Evolutionary conservation across 2,888 invertebrate species (phyloP), one percentile per base, ranked within the genome.

Genomic region (Siphlonurus alternatus): DNA sequence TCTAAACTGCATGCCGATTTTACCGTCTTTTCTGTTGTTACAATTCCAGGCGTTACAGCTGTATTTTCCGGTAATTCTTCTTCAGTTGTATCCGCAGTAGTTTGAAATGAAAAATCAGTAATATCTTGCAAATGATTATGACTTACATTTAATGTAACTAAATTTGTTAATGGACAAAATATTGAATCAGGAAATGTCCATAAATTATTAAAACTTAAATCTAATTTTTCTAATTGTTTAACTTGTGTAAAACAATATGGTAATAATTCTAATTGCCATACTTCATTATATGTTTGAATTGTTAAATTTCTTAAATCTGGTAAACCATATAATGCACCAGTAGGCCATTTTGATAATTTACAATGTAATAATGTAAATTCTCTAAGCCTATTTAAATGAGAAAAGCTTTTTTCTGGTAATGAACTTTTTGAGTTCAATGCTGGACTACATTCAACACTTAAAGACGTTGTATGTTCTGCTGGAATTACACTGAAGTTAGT

Each of bases 401-500:
- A 82, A 71, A 93, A 88, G 72, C 89, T 87, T n/a, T 56, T 22
- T 22, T 56, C 56, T n/a, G 56, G 56, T 22, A 56, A 22, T 22
- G 56, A 20, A 20, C 19, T 20, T 22, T n/a, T 56, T 20, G 22
- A 22, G 7, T 56, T 22, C 20, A 56, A n/a, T 56, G n/a, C 56
- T 7, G 56, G 22, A 73, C 88, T 88, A 78, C 85, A 92, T 76
- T 88, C 83, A 72, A 92, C 86, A 70, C 84, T 81, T 66, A 92
- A 76, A 2, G 87, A 86, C 24, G 87, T 86, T 22, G 91, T 91
- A 73, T 89, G 86, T 73, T 91, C 89, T 18, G 88, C 83, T 60
- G 90, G 89, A 67, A 91, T 89, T 63, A 89, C 88, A 77, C 88
- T 89, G 73, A 91, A 90, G 77, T 92, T 92, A 51, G 90, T 93